Evolutionary conservation across 2,113 vertebrate species (phyloP).

Genomic region (Phalacrocorax pelagicus): DNA sequence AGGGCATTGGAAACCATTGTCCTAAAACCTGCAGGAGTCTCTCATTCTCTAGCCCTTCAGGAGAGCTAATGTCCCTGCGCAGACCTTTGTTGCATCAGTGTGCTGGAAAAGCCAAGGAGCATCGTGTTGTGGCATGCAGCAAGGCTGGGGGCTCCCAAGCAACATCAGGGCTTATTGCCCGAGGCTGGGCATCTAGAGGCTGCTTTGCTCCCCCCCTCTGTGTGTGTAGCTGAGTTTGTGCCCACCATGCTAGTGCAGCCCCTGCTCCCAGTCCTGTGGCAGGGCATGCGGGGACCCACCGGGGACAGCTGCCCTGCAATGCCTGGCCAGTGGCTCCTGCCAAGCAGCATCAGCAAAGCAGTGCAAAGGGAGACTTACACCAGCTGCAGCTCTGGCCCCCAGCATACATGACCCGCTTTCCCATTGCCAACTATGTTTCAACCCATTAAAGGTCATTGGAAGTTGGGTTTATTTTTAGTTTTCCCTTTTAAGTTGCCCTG

Average conservation of each 20-base stretch:
- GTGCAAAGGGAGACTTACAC: background rate
- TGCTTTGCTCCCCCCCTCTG: background rate
- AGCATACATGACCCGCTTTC: background rate
- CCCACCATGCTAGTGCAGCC: background rate
- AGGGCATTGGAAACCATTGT: background rate
- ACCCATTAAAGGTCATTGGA: background rate
- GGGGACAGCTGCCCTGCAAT: background rate
- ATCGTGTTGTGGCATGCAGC: accelerated
- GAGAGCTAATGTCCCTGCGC: background rate
- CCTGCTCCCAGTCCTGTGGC: background rate
- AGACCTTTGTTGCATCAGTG: background rate
- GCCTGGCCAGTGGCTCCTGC: background rate
- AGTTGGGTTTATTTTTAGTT: background rate
- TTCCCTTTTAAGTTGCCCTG: background rate
- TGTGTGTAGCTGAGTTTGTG: accelerated
- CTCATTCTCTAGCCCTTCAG: background rate
- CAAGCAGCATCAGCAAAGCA: background rate
- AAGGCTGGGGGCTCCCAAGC: background rate
- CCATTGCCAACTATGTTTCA: background rate
- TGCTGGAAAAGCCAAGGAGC: background rate
- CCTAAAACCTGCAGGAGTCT: background rate
- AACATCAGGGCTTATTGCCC: background rate
- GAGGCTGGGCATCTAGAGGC: background rate
- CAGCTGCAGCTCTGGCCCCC: background rate
- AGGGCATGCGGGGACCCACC: accelerated